Evolutionary conservation across 2,113 vertebrate species (phyloP).

Genomic region (Gavia stellata): DNA sequence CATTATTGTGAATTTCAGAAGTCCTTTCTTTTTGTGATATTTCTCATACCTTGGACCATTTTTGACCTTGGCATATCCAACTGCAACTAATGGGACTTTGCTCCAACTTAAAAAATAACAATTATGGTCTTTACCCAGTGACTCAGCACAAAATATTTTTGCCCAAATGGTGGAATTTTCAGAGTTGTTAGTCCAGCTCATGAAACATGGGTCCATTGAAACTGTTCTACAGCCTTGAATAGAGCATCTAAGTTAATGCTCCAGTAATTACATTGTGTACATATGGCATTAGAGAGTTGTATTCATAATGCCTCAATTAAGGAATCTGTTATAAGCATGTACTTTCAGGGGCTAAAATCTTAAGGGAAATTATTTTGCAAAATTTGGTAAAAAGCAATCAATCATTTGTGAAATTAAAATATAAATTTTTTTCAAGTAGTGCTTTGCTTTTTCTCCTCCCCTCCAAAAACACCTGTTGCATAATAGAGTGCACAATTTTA

Average conservation of each 20-base stretch:
- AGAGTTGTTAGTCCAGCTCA: not conserved
- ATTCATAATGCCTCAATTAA: conserved; percentile 1
- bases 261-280: not conserved
- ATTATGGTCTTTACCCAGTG: not conserved
- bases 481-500: not conserved
- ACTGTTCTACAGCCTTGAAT: not conserved
- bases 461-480: not conserved
- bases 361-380: not conserved
- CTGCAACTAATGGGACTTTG: not conserved
- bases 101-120: not conserved
- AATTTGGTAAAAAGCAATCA: not conserved
- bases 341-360: not conserved
- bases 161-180: not conserved
- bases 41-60: not conserved
- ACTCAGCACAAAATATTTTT: not conserved
- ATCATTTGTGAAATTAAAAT: not conserved
- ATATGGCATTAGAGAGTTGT: not conserved
- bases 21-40: not conserved
- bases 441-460: not conserved
- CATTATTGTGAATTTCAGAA: not conserved
- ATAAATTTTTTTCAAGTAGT: not conserved
- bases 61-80: not conserved
- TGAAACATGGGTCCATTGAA: not conserved
- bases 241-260: not conserved
- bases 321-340: not conserved